A percentile compares a stretch with the other conserved stretches of the same genome.
These are phyloP conservation scores for Gnathonemus echidnorhynchus DNA, from an alignment of 2,113 vertebrate species.

Conservation along the genomic window DNA sequence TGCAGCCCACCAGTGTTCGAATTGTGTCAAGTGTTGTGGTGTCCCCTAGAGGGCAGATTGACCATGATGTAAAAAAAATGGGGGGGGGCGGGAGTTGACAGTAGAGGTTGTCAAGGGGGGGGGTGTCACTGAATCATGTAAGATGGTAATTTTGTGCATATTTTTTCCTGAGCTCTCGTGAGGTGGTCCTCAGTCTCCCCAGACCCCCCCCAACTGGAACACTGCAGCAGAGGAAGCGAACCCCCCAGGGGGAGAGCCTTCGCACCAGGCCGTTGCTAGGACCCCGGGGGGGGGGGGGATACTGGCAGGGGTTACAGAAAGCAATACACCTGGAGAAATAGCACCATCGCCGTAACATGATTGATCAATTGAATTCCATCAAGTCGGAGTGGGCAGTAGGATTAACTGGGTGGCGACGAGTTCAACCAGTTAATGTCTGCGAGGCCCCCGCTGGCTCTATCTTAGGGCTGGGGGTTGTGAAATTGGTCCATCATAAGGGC, in stretches of 20 bases:
- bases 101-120: neutral
- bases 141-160: neutral
- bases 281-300: slow-evolving; percentile 64
- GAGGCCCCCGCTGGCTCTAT: slow-evolving; percentile 87
- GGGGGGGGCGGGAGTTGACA: neutral
- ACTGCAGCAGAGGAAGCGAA: neutral
- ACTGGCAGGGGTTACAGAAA: slow-evolving; percentile 78
- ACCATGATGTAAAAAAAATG: neutral
- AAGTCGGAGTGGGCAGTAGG: slow-evolving; percentile 89
- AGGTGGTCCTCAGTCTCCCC: neutral
- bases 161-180: neutral
- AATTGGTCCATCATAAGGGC: slow-evolving; percentile 95
- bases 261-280: slow-evolving; percentile 15
- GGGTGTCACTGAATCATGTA: neutral
- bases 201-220: neutral
- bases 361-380: slow-evolving; percentile 99
- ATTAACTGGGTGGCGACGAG: slow-evolving; percentile 98
- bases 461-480: slow-evolving; percentile 85
- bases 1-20: neutral
- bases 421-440: slow-evolving; percentile 96
- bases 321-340: slow-evolving; percentile 99
- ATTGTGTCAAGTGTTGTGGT: neutral
- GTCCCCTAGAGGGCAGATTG: neutral
- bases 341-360: slow-evolving; percentile 99
- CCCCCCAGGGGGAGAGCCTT: neutral